A percentile compares a stretch with the other conserved stretches of the same genome.
Evolutionary conservation across 2,113 vertebrate species (phyloP).

Genomic region (Sylvietta virens): DNA sequence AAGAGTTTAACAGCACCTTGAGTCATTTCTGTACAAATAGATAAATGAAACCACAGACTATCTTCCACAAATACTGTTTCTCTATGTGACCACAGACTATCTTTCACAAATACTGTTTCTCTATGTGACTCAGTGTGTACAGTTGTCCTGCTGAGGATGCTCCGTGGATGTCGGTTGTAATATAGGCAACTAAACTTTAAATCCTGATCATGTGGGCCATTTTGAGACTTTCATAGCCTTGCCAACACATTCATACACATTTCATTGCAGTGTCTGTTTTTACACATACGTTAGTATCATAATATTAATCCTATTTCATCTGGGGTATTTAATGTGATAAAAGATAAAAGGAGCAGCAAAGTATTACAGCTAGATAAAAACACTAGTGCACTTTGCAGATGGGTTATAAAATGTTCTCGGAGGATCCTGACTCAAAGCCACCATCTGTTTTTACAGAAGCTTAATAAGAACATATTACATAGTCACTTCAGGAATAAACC

Average conservation of each 20-base stretch:
- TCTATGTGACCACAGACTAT: not conserved
- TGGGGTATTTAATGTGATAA: constrained; percentile 27
- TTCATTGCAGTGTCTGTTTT: not conserved
- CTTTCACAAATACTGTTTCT: not conserved
- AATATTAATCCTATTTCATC: constrained; percentile 24
- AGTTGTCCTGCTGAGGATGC: not conserved
- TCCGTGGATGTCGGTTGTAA: not conserved
- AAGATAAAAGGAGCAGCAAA: constrained; percentile 21
- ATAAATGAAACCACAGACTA: not conserved
- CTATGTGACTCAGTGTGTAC: not conserved
- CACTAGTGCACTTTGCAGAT: not conserved
- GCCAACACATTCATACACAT: not conserved
- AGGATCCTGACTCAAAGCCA: constrained; percentile 18
- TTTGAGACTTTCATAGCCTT: not conserved
- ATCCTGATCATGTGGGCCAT: not conserved
- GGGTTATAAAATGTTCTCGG: constrained; percentile 21
- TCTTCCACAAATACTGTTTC: not conserved
- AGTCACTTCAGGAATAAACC: not conserved
- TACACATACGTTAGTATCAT: not conserved
- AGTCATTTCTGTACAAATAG: not conserved
- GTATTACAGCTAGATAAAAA: constrained; percentile 17
- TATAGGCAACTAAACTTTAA: not conserved
- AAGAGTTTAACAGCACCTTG: not conserved
- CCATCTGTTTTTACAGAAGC: not conserved
- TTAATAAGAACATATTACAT: not conserved